Evolutionary conservation across 2,888 invertebrate genomes (phyloP).

Genomic region (Coenonympha arcania): DNA sequence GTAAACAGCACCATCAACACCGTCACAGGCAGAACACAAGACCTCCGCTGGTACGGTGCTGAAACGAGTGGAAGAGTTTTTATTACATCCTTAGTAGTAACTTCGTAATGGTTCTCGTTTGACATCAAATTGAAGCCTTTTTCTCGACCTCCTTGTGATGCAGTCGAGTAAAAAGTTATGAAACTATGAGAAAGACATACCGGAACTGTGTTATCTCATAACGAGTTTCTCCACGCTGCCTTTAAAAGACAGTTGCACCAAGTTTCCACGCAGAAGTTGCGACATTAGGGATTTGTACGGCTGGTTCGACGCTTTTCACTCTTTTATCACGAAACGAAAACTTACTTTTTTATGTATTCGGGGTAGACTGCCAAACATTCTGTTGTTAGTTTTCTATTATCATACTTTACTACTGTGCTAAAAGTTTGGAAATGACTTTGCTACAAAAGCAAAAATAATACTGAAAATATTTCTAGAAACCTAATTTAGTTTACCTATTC

Average conservation of each 20-base stretch:
- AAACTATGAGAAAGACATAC: constrained; percentile 13
- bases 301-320: constrained; percentile 12
- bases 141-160: too few species aligned
- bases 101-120: too few species aligned
- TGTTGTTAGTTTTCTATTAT: constrained; percentile 8
- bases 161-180: not conserved
- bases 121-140: too few species aligned
- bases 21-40: too few species aligned
- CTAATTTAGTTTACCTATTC: too few species aligned
- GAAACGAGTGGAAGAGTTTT: too few species aligned
- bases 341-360: constrained; percentile 5
- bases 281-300: constrained; percentile 13
- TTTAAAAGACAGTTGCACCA: constrained; percentile 8
- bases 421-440: not conserved
- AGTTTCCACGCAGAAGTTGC: constrained; percentile 9
- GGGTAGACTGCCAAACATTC: constrained; percentile 1
- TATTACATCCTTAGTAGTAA: too few species aligned
- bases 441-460: too few species aligned
- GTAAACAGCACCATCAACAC: too few species aligned
- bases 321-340: constrained; percentile 9
- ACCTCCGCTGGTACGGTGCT: too few species aligned
- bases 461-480: too few species aligned
- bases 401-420: not conserved
- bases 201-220: constrained; percentile 17
- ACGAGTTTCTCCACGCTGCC: constrained; percentile 18